phyloP scores from a whole-genome alignment of 2,888 invertebrate species.

The Xylota segnis region DNA sequence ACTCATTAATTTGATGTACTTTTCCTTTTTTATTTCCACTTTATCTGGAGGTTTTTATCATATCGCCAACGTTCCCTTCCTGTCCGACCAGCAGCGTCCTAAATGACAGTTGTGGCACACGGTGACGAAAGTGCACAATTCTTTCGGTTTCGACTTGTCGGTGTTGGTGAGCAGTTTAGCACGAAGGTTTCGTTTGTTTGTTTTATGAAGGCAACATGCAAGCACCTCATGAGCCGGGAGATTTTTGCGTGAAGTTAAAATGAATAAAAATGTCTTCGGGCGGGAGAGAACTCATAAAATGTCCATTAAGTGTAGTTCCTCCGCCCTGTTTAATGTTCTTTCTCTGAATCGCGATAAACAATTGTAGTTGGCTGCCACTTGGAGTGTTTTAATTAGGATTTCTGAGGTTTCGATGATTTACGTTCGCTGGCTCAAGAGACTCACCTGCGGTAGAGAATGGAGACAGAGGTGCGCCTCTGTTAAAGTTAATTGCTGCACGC shows the following conservation, averaged over 20 bases:
- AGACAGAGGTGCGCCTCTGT: slow-evolving; percentile 52
- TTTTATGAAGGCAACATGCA: slow-evolving; percentile 55
- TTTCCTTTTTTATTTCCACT: slow-evolving; percentile 62
- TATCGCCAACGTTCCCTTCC: slow-evolving; percentile 37
- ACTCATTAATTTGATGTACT: slow-evolving; percentile 73
- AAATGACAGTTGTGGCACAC: slow-evolving; percentile 55
- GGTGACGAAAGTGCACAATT: slow-evolving; percentile 64
- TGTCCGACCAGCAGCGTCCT: neutral
- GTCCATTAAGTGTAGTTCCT: slow-evolving; percentile 65
- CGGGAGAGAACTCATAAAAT: slow-evolving; percentile 71
- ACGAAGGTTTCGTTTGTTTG: slow-evolving; percentile 52
- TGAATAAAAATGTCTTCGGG: slow-evolving; percentile 63
- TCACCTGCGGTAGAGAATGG: slow-evolving; percentile 47
- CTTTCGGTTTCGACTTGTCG: neutral
- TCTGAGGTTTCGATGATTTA: slow-evolving; percentile 74
- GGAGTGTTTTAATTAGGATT: slow-evolving; percentile 70
- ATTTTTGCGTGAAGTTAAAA: slow-evolving; percentile 70
- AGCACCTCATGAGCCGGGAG: slow-evolving; percentile 44
- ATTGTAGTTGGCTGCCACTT: slow-evolving; percentile 64
- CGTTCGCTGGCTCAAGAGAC: slow-evolving; percentile 22
- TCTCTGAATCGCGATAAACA: slow-evolving; percentile 74
- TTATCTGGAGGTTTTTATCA: slow-evolving; percentile 62
- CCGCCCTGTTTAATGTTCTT: slow-evolving; percentile 70
- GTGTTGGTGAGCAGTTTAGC: slow-evolving; percentile 52
- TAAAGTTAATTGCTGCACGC: slow-evolving; percentile 65